A percentile compares a stretch with the other conserved stretches of the same genome.
Evolutionary conservation across 37 sponge, comb jelly and placozoan species (phyloP).

Genomic region (Aphrocallistes beatrix): DNA sequence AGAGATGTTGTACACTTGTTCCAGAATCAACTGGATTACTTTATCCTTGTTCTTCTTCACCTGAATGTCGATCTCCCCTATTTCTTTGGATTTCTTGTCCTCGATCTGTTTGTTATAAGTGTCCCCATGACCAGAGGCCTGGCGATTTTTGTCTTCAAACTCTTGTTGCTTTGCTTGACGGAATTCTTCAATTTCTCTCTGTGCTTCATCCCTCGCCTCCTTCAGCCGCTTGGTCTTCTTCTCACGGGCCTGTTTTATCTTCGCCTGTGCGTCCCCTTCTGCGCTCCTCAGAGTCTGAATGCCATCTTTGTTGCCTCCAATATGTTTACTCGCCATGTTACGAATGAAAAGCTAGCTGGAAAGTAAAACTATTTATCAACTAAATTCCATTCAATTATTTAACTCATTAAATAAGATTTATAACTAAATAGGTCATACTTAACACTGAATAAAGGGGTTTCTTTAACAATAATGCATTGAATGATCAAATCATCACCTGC

Average conservation of each 20-base stretch:
- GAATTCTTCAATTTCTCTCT: constrained; percentile 59
- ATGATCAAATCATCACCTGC: no score
- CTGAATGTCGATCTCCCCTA: not conserved
- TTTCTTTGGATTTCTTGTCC: not conserved
- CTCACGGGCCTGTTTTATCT: constrained; percentile 12
- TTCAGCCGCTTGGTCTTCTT: constrained; percentile 62
- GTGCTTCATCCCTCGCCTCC: constrained; percentile 83
- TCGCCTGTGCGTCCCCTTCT: not conserved
- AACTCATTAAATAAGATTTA: no score
- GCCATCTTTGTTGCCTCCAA: not conserved
- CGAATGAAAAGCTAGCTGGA: no score
- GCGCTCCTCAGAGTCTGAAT: not conserved
- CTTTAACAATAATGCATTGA: no score
- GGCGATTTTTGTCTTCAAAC: constrained; percentile 29
- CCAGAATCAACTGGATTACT: not conserved
- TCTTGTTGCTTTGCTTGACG: constrained; percentile 42
- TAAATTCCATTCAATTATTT: no score
- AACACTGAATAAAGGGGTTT: no score
- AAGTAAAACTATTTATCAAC: no score
- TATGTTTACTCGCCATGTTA: not conserved
- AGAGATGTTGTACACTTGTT: not conserved
- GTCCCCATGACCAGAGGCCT: not conserved
- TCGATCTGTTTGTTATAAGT: not conserved
- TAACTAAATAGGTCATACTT: no score
- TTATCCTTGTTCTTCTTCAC: not conserved